Percentiles rank a stretch among this genome's conserved stretches.
Evolutionary conservation across 2,888 invertebrate species (phyloP).

Genomic region (Phlogophora meticulosa): DNA sequence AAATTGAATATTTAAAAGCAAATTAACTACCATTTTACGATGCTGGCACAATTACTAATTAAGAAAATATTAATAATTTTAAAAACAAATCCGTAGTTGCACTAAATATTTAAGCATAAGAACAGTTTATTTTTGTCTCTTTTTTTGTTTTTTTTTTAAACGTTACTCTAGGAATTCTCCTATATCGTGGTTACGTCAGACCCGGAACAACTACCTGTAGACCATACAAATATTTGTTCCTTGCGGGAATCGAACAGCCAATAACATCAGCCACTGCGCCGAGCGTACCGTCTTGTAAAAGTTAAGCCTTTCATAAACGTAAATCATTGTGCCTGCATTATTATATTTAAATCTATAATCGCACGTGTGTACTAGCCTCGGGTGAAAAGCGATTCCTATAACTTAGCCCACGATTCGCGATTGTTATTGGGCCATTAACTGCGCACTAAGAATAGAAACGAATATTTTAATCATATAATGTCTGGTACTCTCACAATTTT

Average conservation of each 20-base stretch:
- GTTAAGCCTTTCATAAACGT: not conserved
- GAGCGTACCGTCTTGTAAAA: too few relatives aligned
- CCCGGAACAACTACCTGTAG: too few relatives aligned
- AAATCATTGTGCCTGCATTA: slow-evolving; percentile 10
- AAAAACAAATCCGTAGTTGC: not conserved
- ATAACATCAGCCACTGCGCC: too few relatives aligned
- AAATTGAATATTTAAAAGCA: not conserved
- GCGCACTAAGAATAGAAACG: slow-evolving; percentile 49
- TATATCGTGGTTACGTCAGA: too few relatives aligned
- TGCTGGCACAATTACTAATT: not conserved
- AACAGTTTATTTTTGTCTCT: not conserved
- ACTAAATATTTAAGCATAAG: not conserved
- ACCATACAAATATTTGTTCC: too few relatives aligned
- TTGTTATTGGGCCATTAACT: slow-evolving; percentile 53
- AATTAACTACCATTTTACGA: not conserved
- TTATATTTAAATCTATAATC: slow-evolving; percentile 10
- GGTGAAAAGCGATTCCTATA: slow-evolving; percentile 42
- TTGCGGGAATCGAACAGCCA: too few relatives aligned
- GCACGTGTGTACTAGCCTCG: slow-evolving; percentile 1
- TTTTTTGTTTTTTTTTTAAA: too few relatives aligned
- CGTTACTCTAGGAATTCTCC: too few relatives aligned
- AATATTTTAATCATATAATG: slow-evolving; percentile 44
- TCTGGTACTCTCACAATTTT: slow-evolving; percentile 31
- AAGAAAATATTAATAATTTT: not conserved
- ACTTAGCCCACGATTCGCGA: slow-evolving; percentile 13